phyloP scores from a whole-genome alignment of 53 echinoderm and acorn worm genomes.

The Apostichopus leukothele region DNA sequence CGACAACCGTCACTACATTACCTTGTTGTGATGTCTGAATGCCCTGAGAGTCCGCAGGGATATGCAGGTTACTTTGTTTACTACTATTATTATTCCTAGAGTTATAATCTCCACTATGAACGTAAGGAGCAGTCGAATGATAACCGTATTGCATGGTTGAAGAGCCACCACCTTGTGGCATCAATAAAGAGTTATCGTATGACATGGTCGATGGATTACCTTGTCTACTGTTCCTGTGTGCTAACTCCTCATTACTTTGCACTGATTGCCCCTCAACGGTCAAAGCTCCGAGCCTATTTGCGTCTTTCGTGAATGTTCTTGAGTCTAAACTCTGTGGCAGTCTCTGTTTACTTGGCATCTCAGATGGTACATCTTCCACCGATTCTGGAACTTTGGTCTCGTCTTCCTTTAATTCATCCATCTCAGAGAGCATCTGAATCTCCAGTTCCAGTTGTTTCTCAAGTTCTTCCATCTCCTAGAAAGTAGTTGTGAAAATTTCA shows the following conservation, averaged over 20 bases:
- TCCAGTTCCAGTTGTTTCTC: constrained; percentile 78
- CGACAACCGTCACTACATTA: neutral
- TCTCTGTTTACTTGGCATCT: constrained; percentile 13
- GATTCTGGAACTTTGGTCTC: neutral
- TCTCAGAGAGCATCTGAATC: constrained; percentile 73
- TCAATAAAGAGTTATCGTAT: no score
- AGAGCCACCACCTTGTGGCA: no score
- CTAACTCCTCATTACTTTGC: neutral
- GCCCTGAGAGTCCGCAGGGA: neutral
- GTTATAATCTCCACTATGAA: no score
- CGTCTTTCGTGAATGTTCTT: neutral
- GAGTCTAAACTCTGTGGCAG: neutral
- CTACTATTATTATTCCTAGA: no score
- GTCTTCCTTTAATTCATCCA: constrained; percentile 10
- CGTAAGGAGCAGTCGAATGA: no score
- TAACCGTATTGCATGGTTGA: no score
- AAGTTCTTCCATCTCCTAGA: constrained; percentile 86
- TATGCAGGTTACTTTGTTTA: neutral
- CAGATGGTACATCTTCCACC: neutral
- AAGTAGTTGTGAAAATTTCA: neutral
- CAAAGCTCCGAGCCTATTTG: neutral
- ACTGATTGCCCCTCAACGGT: neutral
- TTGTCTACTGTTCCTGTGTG: no score
- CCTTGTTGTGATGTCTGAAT: neutral
- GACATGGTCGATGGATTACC: no score